Percentiles rank a stretch among this genome's conserved stretches.
Evolutionary conservation across 2,888 invertebrate genomes (phyloP).

Genomic region (Cataglyphis altisquamis): DNA sequence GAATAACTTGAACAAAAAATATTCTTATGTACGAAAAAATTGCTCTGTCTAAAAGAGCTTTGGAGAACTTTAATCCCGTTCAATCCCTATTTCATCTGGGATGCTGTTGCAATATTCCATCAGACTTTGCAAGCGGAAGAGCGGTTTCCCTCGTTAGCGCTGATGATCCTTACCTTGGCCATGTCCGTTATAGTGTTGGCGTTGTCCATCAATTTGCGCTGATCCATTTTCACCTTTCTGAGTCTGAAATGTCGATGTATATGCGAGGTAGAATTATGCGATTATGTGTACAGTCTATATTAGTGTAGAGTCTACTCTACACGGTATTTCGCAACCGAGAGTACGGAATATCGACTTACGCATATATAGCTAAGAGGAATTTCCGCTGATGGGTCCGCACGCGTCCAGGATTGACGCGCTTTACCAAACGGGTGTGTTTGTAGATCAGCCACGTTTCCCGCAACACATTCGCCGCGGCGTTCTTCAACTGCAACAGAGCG

Average conservation of each 20-base stretch:
- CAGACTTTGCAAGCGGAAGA: slow-evolving; percentile 6
- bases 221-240: slow-evolving; percentile 99
- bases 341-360: slow-evolving; percentile 90
- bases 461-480: slow-evolving; percentile 99
- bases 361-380: slow-evolving; percentile 99
- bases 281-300: slow-evolving; percentile 4
- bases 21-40: not conserved
- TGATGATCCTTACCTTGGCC: slow-evolving; percentile 93
- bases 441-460: slow-evolving; percentile 99
- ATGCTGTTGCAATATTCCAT: slow-evolving; percentile 10
- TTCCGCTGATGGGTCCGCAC: slow-evolving; percentile 99
- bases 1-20: not conserved
- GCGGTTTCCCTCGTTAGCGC: slow-evolving; percentile 18
- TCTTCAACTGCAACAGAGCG: slow-evolving; percentile 94
- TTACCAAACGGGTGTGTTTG: slow-evolving; percentile 99
- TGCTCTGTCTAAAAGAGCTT: not conserved
- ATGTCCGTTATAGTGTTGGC: slow-evolving; percentile 99
- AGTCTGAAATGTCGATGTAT: slow-evolving; percentile 89
- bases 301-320: no score
- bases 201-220: slow-evolving; percentile 99
- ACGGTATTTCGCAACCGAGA: not conserved
- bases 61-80: slow-evolving; percentile 16
- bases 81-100: not conserved
- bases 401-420: slow-evolving; percentile 97
- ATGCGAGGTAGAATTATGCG: slow-evolving; percentile 12